Evolutionary conservation across 2,113 vertebrate genomes (phyloP).

Genomic region (Regulus satrapa): DNA sequence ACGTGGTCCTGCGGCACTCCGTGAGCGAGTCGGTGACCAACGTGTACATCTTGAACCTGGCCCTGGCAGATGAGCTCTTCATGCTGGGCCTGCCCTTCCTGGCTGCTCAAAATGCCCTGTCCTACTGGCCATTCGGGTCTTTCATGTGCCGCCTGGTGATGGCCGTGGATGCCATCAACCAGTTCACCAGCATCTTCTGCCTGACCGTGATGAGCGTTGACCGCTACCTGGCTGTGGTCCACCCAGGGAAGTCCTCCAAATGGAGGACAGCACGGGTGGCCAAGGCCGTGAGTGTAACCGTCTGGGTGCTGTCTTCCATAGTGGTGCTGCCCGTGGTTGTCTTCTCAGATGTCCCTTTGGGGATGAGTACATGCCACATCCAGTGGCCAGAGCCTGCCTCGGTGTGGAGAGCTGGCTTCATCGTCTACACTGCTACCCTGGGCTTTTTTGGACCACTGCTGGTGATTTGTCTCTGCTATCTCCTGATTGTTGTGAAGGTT

Average conservation of each 20-base stretch:
- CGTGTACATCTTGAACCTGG: slow-evolving; percentile 93
- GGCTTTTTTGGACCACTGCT: slow-evolving; percentile 91
- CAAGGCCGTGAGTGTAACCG: slow-evolving; percentile 81
- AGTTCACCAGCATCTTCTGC: slow-evolving; percentile 98
- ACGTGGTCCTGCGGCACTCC: slow-evolving; percentile 85
- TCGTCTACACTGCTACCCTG: slow-evolving; percentile 85
- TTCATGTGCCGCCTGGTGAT: slow-evolving; percentile 94
- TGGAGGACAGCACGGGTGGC: slow-evolving; percentile 89
- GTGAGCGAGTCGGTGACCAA: slow-evolving; percentile 89
- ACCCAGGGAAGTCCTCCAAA: slow-evolving; percentile 83
- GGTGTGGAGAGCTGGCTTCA: slow-evolving; percentile 87
- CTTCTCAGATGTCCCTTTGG: slow-evolving; percentile 85
- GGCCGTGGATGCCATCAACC: slow-evolving; percentile 94
- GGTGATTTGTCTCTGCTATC: slow-evolving; percentile 91
- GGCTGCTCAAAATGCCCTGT: slow-evolving; percentile 89
- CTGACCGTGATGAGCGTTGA: slow-evolving; percentile 94
- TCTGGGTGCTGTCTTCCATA: slow-evolving; percentile 88
- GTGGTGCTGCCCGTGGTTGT: slow-evolving; percentile 91
- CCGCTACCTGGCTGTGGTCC: slow-evolving; percentile 92
- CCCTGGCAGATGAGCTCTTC: slow-evolving; percentile 93
- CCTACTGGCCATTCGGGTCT: slow-evolving; percentile 94
- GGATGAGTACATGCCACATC: slow-evolving; percentile 90
- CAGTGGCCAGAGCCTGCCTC: slow-evolving; percentile 90
- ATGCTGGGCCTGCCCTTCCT: slow-evolving; percentile 94
- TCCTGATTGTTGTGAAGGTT: slow-evolving; percentile 90